These are phyloP conservation scores for Tetragnatha montana DNA, from an alignment of 2,888 invertebrate genomes.

Conservation along the genomic window DNA sequence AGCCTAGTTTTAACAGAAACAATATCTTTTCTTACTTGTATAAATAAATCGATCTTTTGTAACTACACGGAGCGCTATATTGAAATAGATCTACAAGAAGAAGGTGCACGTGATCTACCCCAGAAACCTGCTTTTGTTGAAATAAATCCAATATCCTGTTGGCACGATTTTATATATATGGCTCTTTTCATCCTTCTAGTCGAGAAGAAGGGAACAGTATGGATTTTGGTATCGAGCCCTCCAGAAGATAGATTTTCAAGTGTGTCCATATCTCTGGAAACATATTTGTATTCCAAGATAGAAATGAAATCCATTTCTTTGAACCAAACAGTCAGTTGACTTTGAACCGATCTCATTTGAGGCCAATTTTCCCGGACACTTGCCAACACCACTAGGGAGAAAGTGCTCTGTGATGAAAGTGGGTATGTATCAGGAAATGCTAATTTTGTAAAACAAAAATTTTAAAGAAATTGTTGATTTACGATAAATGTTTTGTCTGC, in stretches of 20 bases:
- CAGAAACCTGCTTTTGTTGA: background rate
- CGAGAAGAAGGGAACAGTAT: background rate
- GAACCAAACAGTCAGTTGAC: conserved; percentile 2
- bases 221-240: background rate
- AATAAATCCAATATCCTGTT: background rate
- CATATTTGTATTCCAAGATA: conserved; percentile 21
- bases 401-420: too few relatives aligned
- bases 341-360: conserved; percentile 11
- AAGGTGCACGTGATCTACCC: background rate
- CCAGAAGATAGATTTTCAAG: conserved; percentile 29
- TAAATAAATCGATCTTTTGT: too few relatives aligned
- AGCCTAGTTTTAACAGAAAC: too few relatives aligned
- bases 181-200: background rate
- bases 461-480: too few relatives aligned
- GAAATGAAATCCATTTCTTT: conserved; percentile 6
- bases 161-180: background rate
- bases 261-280: conserved; percentile 36
- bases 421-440: background rate
- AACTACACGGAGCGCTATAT: too few relatives aligned
- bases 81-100: too few relatives aligned
- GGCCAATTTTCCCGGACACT: background rate
- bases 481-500: too few relatives aligned
- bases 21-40: too few relatives aligned
- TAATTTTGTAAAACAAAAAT: too few relatives aligned
- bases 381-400: too few relatives aligned